Percentiles rank a stretch among this genome's conserved stretches.
Evolutionary conservation across 2,113 vertebrate species (phyloP).

Genomic region (Pachyramphus minor): DNA sequence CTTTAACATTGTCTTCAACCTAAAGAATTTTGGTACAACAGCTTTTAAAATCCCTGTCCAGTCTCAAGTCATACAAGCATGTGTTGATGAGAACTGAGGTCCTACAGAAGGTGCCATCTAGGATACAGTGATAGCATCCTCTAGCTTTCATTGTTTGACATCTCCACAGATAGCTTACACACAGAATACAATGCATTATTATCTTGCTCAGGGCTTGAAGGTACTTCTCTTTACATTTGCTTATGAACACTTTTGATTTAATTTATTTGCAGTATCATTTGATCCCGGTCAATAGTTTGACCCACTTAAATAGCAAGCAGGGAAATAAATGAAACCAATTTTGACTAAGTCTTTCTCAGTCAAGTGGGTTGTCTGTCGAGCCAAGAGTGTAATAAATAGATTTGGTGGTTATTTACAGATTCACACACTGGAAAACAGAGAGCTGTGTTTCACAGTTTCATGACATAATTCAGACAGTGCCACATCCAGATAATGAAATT

Average conservation of each 20-base stretch:
- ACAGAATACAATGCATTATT: not conserved
- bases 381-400: constrained; percentile 22
- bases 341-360: not conserved
- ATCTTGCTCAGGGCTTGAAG: not conserved
- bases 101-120: not conserved
- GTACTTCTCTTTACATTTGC: not conserved
- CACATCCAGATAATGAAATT: not conserved
- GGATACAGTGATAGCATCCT: not conserved
- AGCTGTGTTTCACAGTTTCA: not conserved
- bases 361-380: constrained; percentile 12
- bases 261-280: constrained; percentile 19
- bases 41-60: not conserved
- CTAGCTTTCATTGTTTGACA: not conserved
- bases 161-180: not conserved
- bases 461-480: constrained; percentile 5
- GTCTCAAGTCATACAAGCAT: rapidly evolving
- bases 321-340: constrained; percentile 32
- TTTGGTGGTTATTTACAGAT: constrained; percentile 18
- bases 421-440: not conserved
- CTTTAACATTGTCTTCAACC: not conserved
- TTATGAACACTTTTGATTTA: constrained; percentile 18
- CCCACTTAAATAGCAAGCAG: not conserved
- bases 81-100: not conserved
- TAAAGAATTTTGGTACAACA: not conserved
- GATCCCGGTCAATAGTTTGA: not conserved